Base-by-base conservation (phyloP, 1,140 invertebrate genomes). In the Leucophenga varia region DNA sequence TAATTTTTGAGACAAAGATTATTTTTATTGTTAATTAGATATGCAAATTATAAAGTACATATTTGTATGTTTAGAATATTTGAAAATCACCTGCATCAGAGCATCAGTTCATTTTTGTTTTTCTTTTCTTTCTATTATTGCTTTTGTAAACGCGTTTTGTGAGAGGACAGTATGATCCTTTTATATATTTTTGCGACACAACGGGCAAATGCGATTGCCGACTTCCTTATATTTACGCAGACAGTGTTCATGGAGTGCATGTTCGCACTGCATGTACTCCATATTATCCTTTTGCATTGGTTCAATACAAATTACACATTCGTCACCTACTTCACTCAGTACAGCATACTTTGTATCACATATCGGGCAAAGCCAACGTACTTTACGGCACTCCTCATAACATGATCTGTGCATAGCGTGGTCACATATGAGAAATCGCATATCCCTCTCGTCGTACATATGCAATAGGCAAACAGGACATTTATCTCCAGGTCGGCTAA, bases 391-490 rank as follows among this genome's bases (percentile, higher is more conserved):
- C 0, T 36, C 19, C 8, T 6, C 2, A 9, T 36, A 57, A 25
- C 68, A 72, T 0, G 3, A 2, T 0, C 48, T 21, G 36, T 71
- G 55, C 38, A 72, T 3, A 0, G 64, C 57, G 52, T 68, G 64
- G 0, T 44, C 45, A 25, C 64, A 68, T 14, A 13, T 14, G 47
- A 61, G 54, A 2, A 6, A 8, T 0, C 31, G 43, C 49, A 64
- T 56, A 2, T 46, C 16, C 3, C 21, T 0, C 1, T 1, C 0
- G 1, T 10, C 60, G 65, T 55, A 7, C 8, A 0, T 16, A 0
- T n/a, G n/a, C n/a, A n/a, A n/a, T 1, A 28, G 30, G 5, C 64
- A 68, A 1, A 54, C 2, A 2, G 38, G 2, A 36, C 64, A 68
- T 2, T 4, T 49, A 25, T 69, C 64, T 0, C 48, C 50, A 3